Percentiles rank a stretch among this genome's conserved stretches.
phyloP scores from a whole-genome alignment of 2,797 vertebrate species.

The Sphenodon punctatus region DNA sequence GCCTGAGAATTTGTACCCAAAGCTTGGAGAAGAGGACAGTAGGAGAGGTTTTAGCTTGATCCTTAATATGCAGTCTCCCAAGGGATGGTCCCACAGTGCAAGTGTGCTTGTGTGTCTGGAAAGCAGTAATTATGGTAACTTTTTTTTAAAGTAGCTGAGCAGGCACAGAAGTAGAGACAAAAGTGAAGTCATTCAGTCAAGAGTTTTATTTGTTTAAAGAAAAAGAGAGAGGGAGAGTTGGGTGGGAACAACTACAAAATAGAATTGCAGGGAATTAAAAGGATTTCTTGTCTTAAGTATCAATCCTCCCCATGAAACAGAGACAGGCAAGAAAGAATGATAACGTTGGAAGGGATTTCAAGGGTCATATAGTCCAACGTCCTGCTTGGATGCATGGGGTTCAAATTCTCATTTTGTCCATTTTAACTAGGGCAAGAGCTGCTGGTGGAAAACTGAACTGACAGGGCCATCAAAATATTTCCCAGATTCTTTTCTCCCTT shows the following conservation, averaged over 20 bases:
- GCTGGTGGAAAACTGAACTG: background rate
- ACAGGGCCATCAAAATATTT: background rate
- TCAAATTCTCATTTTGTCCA: background rate
- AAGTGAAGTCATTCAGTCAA: rapidly evolving
- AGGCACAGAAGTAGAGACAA: rapidly evolving
- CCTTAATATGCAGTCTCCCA: background rate
- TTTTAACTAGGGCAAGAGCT: background rate
- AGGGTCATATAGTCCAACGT: background rate
- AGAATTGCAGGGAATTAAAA: background rate
- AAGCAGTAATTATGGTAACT: background rate
- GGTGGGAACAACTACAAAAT: background rate
- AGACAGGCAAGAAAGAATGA: rapidly evolving
- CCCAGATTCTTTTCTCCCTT: background rate
- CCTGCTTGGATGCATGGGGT: background rate
- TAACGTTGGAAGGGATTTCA: too few relatives aligned
- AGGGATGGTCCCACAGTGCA: rapidly evolving
- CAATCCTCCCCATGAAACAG: background rate
- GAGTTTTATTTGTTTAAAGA: background rate
- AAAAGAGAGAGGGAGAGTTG: background rate
- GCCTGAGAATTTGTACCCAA: background rate
- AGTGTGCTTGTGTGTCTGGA: background rate
- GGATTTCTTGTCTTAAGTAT: background rate
- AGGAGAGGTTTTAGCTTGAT: background rate
- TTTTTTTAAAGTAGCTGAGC: background rate
- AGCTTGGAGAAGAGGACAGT: background rate